phyloP scores from a whole-genome alignment of 2,888 invertebrate genomes.

The Drosophila sordidula region DNA sequence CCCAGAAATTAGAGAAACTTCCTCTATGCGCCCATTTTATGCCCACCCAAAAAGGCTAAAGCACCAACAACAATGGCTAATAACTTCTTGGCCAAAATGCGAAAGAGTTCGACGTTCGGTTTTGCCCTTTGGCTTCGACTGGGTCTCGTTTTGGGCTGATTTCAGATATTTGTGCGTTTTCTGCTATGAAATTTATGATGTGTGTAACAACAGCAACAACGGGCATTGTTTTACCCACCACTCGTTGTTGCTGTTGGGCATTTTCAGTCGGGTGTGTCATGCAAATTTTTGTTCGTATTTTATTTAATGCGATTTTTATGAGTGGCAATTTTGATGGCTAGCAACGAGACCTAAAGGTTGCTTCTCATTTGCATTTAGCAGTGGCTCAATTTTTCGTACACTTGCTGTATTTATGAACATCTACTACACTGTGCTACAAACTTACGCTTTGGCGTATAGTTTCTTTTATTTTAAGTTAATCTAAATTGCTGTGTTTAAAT shows the following conservation, averaged over 20 bases:
- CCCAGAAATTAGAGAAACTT: slow-evolving; percentile 80
- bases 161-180: slow-evolving; percentile 5
- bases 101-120: slow-evolving; percentile 25
- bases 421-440: neutral
- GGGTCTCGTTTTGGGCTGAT: neutral
- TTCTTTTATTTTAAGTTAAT: too few relatives aligned
- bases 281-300: slow-evolving; percentile 68
- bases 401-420: neutral
- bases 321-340: slow-evolving; percentile 45
- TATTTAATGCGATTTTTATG: slow-evolving; percentile 69
- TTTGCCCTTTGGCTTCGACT: slow-evolving; percentile 7
- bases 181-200: slow-evolving; percentile 72
- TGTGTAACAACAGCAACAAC: slow-evolving; percentile 71
- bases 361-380: slow-evolving; percentile 49
- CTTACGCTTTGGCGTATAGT: too few relatives aligned
- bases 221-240: slow-evolving; percentile 47
- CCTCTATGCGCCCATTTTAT: slow-evolving; percentile 43
- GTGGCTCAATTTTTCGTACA: slow-evolving; percentile 50
- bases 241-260: slow-evolving; percentile 14
- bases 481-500: too few relatives aligned
- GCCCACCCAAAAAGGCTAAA: slow-evolving; percentile 28
- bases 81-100: slow-evolving; percentile 48
- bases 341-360: neutral
- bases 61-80: slow-evolving; percentile 35
- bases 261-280: slow-evolving; percentile 56